Conservation (phyloP, 2,888 invertebrate species). For the Tubulanus polymorphus region DNA sequence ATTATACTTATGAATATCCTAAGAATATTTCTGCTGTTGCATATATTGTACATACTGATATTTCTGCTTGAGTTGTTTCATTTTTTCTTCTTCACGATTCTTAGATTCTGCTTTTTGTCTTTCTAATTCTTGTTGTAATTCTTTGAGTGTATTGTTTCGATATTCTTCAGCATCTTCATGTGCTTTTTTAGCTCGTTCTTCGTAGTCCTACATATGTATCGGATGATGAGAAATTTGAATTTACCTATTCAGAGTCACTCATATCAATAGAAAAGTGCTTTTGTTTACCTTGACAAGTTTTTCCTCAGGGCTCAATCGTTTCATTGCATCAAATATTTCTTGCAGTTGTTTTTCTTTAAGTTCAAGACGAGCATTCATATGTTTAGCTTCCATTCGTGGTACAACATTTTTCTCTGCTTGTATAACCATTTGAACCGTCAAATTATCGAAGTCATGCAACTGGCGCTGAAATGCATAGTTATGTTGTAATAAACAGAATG, state of each 20-base stretch:
- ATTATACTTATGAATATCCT: background rate
- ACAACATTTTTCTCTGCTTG: conserved; percentile 33
- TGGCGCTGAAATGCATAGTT: conserved; percentile 27
- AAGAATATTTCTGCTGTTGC: background rate
- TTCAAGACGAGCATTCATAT: conserved; percentile 35
- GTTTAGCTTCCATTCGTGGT: conserved; percentile 33
- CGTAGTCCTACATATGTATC: conserved; percentile 36
- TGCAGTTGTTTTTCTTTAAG: conserved; percentile 44
- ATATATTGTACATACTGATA: conserved; percentile 24
- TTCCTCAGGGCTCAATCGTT: conserved; percentile 32
- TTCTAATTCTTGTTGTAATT: conserved; percentile 38
- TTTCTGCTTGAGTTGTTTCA: conserved; percentile 29
- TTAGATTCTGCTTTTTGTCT: conserved; percentile 30
- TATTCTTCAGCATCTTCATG: conserved; percentile 32
- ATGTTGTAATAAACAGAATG: background rate
- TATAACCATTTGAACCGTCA: conserved; percentile 31
- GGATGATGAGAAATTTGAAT: too few species aligned
- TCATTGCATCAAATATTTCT: conserved; percentile 45
- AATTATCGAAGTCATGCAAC: conserved; percentile 39
- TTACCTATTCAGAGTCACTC: too few species aligned
- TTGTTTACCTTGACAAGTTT: conserved; percentile 27
- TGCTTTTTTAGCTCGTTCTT: conserved; percentile 31
- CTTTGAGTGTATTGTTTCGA: conserved; percentile 27
- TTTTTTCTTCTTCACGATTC: conserved; percentile 34
- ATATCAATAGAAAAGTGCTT: too few species aligned